Evolutionary conservation across 2,888 invertebrate genomes (phyloP).

Genomic region (Lysandra bellargus): DNA sequence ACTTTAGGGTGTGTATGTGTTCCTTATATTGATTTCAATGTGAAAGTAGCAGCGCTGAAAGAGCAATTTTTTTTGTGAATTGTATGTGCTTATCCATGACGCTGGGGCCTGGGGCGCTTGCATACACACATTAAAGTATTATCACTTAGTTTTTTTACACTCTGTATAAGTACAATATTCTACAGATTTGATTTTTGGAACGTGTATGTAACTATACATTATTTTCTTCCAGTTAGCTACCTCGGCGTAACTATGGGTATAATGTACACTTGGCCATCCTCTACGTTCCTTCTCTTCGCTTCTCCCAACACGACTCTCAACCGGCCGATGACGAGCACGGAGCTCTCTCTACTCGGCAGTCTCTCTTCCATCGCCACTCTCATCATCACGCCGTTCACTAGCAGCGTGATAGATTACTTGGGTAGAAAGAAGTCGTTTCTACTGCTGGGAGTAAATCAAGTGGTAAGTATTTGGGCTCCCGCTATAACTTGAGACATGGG

Average conservation of each 20-base stretch:
- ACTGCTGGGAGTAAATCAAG: slow-evolving; percentile 46
- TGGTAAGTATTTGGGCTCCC: slow-evolving; percentile 36
- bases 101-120: no score
- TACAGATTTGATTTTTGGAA: neutral
- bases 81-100: no score
- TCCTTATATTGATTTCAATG: no score
- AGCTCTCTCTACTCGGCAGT: slow-evolving; percentile 57
- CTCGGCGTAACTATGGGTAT: slow-evolving; percentile 56
- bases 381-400: slow-evolving; percentile 52
- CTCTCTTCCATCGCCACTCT: slow-evolving; percentile 58
- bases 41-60: no score
- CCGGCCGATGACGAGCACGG: slow-evolving; percentile 57
- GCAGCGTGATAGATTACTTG: slow-evolving; percentile 50
- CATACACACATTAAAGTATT: no score
- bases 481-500: no score
- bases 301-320: slow-evolving; percentile 58
- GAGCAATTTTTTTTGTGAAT: no score
- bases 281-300: slow-evolving; percentile 56
- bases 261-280: slow-evolving; percentile 62
- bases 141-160: no score
- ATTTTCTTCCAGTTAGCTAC: slow-evolving; percentile 52
- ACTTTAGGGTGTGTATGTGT: no score
- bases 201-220: neutral
- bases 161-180: no score
- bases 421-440: slow-evolving; percentile 56